Conservation (phyloP, 2,888 invertebrate genomes). For the Vanessa cardui region DNA sequence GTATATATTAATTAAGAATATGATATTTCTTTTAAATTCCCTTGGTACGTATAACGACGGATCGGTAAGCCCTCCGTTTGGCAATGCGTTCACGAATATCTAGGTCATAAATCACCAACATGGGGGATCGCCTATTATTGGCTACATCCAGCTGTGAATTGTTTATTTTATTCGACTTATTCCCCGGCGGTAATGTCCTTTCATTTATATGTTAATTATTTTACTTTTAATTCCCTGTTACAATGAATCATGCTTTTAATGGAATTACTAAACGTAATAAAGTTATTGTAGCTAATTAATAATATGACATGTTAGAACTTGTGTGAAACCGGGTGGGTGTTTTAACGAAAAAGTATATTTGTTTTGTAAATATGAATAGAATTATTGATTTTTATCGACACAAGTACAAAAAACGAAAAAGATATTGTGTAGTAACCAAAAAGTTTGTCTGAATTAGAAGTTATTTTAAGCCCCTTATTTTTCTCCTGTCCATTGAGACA, state of each 20-base stretch:
- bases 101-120: conserved; percentile 47
- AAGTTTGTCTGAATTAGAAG: no score
- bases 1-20: neutral
- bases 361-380: no score
- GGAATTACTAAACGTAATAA: neutral
- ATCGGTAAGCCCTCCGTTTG: conserved; percentile 26
- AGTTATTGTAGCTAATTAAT: neutral
- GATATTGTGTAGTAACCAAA: no score
- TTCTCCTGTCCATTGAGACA: no score
- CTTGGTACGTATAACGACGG: conserved; percentile 1
- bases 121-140: conserved; percentile 49
- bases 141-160: conserved; percentile 46
- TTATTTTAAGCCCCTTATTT: no score
- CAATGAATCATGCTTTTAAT: neutral
- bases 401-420: no score
- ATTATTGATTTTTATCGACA: no score
- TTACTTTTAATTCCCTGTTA: neutral
- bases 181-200: conserved; percentile 35
- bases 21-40: neutral
- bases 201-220: conserved; percentile 27
- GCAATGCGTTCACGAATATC: conserved; percentile 39
- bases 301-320: neutral
- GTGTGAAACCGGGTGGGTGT: no score
- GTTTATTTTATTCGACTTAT: conserved; percentile 42
- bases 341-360: no score